Conservation (phyloP, 2,797 vertebrate genomes). For the Hemibagrus guttatus region DNA sequence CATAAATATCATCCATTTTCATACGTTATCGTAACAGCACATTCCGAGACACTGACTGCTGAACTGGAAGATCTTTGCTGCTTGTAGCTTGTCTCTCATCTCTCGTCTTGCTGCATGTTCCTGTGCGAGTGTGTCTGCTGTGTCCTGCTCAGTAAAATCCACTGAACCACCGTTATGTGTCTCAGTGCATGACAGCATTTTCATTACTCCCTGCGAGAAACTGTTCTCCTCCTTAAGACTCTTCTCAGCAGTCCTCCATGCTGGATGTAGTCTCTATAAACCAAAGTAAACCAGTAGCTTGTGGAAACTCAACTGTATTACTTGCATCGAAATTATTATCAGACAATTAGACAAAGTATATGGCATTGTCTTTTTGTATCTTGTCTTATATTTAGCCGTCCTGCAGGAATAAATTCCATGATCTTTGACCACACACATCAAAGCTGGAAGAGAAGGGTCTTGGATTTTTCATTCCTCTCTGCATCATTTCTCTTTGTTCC, state of each 20-base stretch:
- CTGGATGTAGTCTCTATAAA: conserved; percentile 33
- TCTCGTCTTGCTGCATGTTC: conserved; percentile 9
- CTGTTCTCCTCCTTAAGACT: conserved; percentile 15
- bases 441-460: conserved; percentile 37
- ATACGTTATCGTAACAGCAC: not conserved
- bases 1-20: not conserved
- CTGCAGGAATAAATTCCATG: conserved; percentile 42
- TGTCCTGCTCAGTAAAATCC: conserved; percentile 38
- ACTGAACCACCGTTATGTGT: conserved; percentile 40
- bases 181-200: conserved; percentile 34
- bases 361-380: conserved; percentile 29
- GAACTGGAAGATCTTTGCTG: conserved; percentile 15
- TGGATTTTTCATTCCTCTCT: conserved; percentile 2
- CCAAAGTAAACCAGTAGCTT: not conserved
- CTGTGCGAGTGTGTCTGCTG: conserved; percentile 28
- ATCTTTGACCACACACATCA: conserved; percentile 45
- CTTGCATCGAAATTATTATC: conserved; percentile 6
- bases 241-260: conserved; percentile 24
- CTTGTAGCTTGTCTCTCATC: conserved; percentile 20
- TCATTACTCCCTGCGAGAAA: conserved; percentile 35
- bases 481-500: conserved; percentile 49
- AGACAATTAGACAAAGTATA: conserved; percentile 41
- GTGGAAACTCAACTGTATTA: not conserved
- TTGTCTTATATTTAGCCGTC: not conserved
- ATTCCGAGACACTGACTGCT: conserved; percentile 9